Percentiles rank a stretch among this genome's conserved stretches.
phyloP scores from a whole-genome alignment of 2,888 invertebrate species.

The Chymomyza amoena region DNA sequence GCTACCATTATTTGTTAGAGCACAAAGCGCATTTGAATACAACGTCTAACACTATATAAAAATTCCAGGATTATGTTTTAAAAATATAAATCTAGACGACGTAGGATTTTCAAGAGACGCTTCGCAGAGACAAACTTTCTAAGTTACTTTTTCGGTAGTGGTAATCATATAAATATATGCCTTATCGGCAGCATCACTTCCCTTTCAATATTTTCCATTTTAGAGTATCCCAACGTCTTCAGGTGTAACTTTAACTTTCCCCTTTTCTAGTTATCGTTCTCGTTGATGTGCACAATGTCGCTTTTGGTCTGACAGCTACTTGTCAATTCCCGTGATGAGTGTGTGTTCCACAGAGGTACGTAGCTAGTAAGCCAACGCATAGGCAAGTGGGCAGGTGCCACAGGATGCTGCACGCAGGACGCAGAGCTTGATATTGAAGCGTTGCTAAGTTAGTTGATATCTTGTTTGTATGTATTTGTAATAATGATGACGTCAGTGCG shows the following conservation, averaged over 20 bases:
- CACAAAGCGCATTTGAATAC: too few relatives aligned
- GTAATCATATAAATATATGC: too few relatives aligned
- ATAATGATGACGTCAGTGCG: constrained; percentile 7
- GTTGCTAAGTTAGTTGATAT: background rate
- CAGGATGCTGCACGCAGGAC: constrained; percentile 8
- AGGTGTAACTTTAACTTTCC: background rate
- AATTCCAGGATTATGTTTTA: too few relatives aligned
- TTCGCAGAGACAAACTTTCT: too few relatives aligned
- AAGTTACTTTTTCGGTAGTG: too few relatives aligned
- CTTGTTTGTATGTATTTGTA: constrained; percentile 12
- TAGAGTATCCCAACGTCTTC: background rate
- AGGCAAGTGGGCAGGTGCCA: constrained; percentile 32
- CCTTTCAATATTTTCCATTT: background rate
- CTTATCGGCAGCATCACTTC: too few relatives aligned
- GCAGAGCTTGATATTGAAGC: constrained; percentile 5
- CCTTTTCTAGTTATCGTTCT: background rate
- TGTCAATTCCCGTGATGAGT: constrained; percentile 68
- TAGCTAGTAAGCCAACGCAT: background rate
- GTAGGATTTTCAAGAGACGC: too few relatives aligned
- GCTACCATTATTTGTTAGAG: too few relatives aligned
- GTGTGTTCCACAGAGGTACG: background rate
- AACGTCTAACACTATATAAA: too few relatives aligned
- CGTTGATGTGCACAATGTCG: constrained; percentile 30
- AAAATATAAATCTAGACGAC: too few relatives aligned
- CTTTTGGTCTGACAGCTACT: constrained; percentile 65